A percentile compares a stretch with the other conserved stretches of the same genome.
These are phyloP conservation scores for Nycticryphes semicollaris DNA, from an alignment of 2,113 vertebrate genomes.

Conservation along the genomic window DNA sequence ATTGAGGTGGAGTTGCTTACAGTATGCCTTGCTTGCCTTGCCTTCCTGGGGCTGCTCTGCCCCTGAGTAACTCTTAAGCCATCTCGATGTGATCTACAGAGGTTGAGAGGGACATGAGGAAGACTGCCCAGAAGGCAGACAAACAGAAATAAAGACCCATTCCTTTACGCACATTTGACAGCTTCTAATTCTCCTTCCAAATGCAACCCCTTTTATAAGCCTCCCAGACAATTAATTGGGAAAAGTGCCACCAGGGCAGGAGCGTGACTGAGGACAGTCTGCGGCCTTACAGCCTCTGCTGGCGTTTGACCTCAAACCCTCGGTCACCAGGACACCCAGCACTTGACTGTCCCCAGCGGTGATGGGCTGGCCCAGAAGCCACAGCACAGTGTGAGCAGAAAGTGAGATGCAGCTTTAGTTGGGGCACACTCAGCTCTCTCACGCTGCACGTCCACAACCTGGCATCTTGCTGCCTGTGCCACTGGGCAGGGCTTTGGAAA, in stretches of 20 bases:
- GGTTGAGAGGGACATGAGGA: neutral
- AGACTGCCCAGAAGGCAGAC: neutral
- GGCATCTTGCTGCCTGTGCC: neutral
- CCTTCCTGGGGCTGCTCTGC: neutral
- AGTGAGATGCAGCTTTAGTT: neutral
- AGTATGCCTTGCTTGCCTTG: neutral
- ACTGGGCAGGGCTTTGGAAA: neutral
- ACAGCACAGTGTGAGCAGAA: accelerated
- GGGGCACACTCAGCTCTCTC: neutral
- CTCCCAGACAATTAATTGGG: neutral
- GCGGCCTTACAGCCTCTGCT: neutral
- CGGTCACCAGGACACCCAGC: neutral
- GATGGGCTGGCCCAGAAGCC: neutral
- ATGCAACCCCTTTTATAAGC: neutral
- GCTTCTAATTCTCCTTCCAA: neutral
- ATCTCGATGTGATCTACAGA: neutral
- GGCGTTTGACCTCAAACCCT: neutral
- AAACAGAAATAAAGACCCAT: neutral
- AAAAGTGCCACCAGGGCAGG: neutral
- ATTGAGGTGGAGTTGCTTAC: neutral
- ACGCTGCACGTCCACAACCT: accelerated
- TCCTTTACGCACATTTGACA: neutral
- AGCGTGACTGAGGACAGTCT: accelerated
- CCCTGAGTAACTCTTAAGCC: neutral
- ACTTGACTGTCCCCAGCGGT: neutral